These are phyloP conservation scores for Halcyon badia DNA, from an alignment of 2,797 vertebrate genomes.

Conservation along the genomic window DNA sequence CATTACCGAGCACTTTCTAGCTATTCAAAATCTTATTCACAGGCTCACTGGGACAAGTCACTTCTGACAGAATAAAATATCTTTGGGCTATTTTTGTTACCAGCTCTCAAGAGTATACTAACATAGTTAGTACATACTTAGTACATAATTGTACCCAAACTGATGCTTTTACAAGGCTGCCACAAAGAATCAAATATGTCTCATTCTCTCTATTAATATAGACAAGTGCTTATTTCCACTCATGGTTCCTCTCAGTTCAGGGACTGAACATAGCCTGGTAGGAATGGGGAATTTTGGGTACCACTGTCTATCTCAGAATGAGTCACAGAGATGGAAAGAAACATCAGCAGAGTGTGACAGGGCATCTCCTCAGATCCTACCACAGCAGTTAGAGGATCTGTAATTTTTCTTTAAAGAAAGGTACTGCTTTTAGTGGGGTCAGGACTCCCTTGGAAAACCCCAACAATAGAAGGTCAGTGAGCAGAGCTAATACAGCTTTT, in stretches of 20 bases:
- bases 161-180: neutral
- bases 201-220: neutral
- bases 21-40: neutral
- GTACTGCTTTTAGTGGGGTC: neutral
- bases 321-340: neutral
- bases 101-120: neutral
- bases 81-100: neutral
- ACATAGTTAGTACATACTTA: no score
- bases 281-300: neutral
- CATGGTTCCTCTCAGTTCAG: neutral
- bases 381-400: neutral
- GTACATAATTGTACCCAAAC: neutral
- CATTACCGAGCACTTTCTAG: neutral
- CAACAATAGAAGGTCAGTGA: neutral
- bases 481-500: neutral
- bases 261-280: neutral
- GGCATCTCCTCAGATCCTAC: neutral
- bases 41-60: neutral
- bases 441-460: neutral
- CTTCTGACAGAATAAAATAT: neutral
- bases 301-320: neutral
- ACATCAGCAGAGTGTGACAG: neutral
- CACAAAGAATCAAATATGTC: neutral
- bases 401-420: neutral
- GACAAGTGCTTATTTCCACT: neutral